Evolutionary conservation across 2,888 invertebrate species (phyloP).

Genomic region (Hypomecis atomaria): DNA sequence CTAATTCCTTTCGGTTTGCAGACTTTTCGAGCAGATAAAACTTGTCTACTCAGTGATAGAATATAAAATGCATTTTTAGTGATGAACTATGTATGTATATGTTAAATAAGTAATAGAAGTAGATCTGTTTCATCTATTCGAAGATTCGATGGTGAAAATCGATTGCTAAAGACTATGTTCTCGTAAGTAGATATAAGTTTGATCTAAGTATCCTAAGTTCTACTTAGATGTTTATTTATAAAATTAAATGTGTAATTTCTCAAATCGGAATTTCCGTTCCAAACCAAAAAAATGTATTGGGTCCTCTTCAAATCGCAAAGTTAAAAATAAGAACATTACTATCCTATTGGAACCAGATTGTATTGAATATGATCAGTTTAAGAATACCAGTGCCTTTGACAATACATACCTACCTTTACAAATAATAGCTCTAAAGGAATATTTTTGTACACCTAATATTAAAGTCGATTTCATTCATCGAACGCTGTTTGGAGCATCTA

Average conservation of each 20-base stretch:
- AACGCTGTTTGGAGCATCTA: constrained; percentile 53
- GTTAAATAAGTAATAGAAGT: constrained; percentile 75
- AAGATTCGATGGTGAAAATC: constrained; percentile 80
- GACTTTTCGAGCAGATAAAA: constrained; percentile 84
- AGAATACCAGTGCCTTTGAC: constrained; percentile 82
- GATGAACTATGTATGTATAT: constrained; percentile 79
- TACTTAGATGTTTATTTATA: constrained; percentile 81
- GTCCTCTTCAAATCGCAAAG: constrained; percentile 69
- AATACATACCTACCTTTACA: constrained; percentile 81
- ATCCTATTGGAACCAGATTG: constrained; percentile 58
- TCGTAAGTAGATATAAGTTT: constrained; percentile 72
- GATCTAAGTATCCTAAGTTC: constrained; percentile 76
- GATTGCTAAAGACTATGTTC: constrained; percentile 82
- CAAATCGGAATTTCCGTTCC: constrained; percentile 73
- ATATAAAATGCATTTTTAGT: constrained; percentile 83
- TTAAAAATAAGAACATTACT: constrained; percentile 53
- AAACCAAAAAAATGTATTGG: constrained; percentile 73
- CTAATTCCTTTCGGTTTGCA: constrained; percentile 73
- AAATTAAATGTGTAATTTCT: constrained; percentile 75
- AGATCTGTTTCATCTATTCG: constrained; percentile 85
- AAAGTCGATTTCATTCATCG: constrained; percentile 64
- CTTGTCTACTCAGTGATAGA: constrained; percentile 83
- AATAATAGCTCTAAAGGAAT: constrained; percentile 76
- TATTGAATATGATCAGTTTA: constrained; percentile 64
- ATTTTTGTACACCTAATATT: constrained; percentile 80